Conservation (phyloP, 2,888 invertebrate genomes). For the Lepidocyrtinus sp. region DNA sequence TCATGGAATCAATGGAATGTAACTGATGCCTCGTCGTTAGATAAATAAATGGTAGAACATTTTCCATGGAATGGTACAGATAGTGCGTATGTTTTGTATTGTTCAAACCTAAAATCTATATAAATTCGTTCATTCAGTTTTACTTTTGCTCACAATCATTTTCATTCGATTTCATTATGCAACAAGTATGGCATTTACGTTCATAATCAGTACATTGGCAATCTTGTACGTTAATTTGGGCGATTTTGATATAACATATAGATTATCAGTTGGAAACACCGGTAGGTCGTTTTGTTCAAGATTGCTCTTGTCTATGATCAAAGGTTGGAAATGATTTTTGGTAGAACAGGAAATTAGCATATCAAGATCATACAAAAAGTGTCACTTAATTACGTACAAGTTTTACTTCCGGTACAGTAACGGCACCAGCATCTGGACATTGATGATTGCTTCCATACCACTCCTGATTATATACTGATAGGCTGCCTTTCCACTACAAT, state of each 20-base stretch:
- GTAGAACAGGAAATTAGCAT: neutral
- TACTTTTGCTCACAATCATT: neutral
- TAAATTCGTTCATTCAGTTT: neutral
- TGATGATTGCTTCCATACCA: too few relatives aligned
- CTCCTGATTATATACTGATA: too few relatives aligned
- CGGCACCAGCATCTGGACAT: too few relatives aligned
- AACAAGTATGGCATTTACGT: neutral
- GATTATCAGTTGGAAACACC: neutral
- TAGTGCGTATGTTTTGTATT: neutral
- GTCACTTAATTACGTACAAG: neutral
- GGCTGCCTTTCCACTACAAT: too few relatives aligned
- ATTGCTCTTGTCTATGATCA: neutral
- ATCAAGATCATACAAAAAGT: neutral
- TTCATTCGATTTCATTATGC: neutral
- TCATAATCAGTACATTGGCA: neutral
- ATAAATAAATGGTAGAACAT: neutral
- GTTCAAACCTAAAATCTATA: neutral
- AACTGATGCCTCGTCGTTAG: neutral
- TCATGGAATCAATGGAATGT: neutral
- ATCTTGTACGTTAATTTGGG: neutral
- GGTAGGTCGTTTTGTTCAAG: neutral
- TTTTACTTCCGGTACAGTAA: neutral
- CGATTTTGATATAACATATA: neutral
- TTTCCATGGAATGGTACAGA: neutral
- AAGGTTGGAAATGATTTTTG: neutral